Evolutionary conservation across 2,888 invertebrate genomes (phyloP), one percentile per base, ranked within the genome.

Genomic region (Micropterix aruncella): DNA sequence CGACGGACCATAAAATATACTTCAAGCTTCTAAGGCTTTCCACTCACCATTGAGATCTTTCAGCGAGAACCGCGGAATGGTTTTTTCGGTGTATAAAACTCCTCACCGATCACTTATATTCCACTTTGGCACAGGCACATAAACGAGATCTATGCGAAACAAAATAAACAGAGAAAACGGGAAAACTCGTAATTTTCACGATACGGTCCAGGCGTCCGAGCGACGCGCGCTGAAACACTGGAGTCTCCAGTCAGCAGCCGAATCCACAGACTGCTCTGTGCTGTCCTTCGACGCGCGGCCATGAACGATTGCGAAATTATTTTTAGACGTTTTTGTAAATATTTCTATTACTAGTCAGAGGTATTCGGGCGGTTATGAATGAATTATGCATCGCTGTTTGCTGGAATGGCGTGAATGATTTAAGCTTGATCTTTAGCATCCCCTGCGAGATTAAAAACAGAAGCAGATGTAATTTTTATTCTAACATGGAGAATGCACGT

Each of bases 301-400:
- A 12, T 27, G 27, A 27, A 27, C 12, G 27, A 27, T 27, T 12
- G 27, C 7, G 27, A 12, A 27, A 27, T 27, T 46, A 47, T 49
- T 48, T 49, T 46, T 45, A 46, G 48, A 38, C 12, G 41, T 38
- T 41, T 45, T 46, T 42, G 49, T 49, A 49, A 49, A 49, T 49
- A 49, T 49, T 49, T 49, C 44, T 44, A 49, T 46, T 46, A 45
- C 44, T 27, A 27, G 12, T 27, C 27, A 12, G 12, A 27, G 27
- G 27, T 27, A 27, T 27, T 27, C 27, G n/a, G n/a, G n/a, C n/a
- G n/a, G n/a, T n/a, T n/a, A n/a, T n/a, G n/a, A n/a, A n/a, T n/a
- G n/a, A n/a, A n/a, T n/a, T n/a, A n/a, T n/a, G n/a, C n/a, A n/a
- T n/a, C n/a, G n/a, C n/a, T n/a, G n/a, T n/a, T n/a, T n/a, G n/a